Percentiles rank a stretch among this genome's conserved stretches.
These are phyloP conservation scores for Phainopepla nitens DNA, from an alignment of 2,113 vertebrate species.

Conservation along the genomic window DNA sequence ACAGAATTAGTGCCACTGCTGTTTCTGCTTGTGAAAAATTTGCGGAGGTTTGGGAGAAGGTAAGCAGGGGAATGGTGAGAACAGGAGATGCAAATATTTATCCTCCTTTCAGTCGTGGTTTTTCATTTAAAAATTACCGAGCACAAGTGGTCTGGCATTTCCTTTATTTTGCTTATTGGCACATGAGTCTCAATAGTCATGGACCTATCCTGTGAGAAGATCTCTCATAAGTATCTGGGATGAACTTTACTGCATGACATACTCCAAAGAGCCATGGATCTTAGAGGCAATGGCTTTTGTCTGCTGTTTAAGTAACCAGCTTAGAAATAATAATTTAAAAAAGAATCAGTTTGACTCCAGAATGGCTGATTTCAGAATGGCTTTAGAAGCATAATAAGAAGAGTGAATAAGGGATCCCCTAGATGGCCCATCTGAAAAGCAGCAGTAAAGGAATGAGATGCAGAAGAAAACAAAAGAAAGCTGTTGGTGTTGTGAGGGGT, in stretches of 20 bases:
- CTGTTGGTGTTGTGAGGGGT: background rate
- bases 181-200: background rate
- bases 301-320: background rate
- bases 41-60: background rate
- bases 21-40: background rate
- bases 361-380: background rate
- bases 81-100: background rate
- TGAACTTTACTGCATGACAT: background rate
- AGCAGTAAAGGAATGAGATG: background rate
- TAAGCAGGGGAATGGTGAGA: background rate
- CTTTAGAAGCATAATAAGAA: background rate
- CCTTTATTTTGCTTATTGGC: background rate
- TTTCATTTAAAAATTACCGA: background rate
- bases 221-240: background rate
- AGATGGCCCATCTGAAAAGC: background rate
- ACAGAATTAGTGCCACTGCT: background rate
- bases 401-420: background rate
- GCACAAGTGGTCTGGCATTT: background rate
- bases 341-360: background rate
- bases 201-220: background rate
- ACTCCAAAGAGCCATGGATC: background rate
- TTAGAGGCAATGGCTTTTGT: background rate
- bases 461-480: background rate
- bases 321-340: background rate
- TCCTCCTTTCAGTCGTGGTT: background rate